phyloP scores from a whole-genome alignment of 2,113 vertebrate genomes.

The Lynx canadensis region DNA sequence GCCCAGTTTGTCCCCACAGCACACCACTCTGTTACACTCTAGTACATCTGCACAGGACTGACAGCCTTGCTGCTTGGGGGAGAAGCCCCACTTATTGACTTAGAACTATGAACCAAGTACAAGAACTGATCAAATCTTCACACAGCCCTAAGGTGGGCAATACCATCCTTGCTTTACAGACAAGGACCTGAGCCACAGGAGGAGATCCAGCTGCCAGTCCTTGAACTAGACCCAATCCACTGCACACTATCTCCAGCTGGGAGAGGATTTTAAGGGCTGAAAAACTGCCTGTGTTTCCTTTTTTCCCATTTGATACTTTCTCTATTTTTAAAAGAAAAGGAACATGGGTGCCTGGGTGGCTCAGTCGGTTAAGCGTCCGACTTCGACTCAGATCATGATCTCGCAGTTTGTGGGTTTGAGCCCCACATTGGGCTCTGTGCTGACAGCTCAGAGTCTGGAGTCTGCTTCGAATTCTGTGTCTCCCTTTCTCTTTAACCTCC shows the following conservation, averaged over 20 bases:
- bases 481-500: no score
- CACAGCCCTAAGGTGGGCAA: not conserved
- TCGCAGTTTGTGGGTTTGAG: no score
- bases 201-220: no score
- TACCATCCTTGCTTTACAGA: not conserved
- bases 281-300: not conserved
- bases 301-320: not conserved
- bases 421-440: no score
- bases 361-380: no score
- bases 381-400: no score
- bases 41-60: not conserved
- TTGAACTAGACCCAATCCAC: not conserved
- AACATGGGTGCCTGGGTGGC: not conserved
- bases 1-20: not conserved
- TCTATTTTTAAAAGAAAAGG: not conserved
- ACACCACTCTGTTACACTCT: not conserved
- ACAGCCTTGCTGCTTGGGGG: not conserved
- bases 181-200: not conserved
- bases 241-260: not conserved
- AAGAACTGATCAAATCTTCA: not conserved
- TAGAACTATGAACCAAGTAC: not conserved
- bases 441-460: no score
- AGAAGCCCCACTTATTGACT: not conserved
- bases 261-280: not conserved
- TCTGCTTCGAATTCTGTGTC: no score